Conservation (phyloP, 2,888 invertebrate species). For the Agrenia bidenticulata region DNA sequence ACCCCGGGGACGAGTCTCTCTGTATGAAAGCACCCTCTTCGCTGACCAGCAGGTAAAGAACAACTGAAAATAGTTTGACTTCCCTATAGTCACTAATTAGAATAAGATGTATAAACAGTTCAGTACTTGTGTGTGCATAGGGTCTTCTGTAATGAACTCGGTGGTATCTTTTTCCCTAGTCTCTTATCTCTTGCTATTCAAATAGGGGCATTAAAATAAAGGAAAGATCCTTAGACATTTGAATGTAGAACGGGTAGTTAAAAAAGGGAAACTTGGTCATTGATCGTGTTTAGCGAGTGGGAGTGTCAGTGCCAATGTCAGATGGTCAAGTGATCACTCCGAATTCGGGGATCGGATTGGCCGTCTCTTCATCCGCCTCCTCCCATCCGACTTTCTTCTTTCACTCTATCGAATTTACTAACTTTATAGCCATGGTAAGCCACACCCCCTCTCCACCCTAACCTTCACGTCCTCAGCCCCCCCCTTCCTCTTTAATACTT, state of each 20-base stretch:
- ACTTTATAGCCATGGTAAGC: too few relatives aligned
- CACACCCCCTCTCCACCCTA: not conserved
- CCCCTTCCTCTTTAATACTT: not conserved
- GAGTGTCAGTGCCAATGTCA: conserved; percentile 45
- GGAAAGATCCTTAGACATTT: too few relatives aligned
- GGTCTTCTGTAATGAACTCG: too few relatives aligned
- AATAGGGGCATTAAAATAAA: too few relatives aligned
- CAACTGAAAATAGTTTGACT: not conserved
- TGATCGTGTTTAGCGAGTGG: conserved; percentile 6
- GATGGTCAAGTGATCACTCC: conserved; percentile 47
- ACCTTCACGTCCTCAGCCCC: not conserved
- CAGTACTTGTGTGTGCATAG: too few relatives aligned
- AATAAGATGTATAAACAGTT: too few relatives aligned
- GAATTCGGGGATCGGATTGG: conserved; percentile 39
- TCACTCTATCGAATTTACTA: conserved; percentile 13
- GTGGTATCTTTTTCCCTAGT: too few relatives aligned
- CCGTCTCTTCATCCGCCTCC: conserved; percentile 34
- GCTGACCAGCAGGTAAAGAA: conserved; percentile 46
- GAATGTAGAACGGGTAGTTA: too few relatives aligned
- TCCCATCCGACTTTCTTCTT: conserved; percentile 24
- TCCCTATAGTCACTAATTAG: too few relatives aligned
- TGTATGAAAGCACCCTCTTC: conserved; percentile 40
- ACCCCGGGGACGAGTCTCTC: conserved; percentile 25
- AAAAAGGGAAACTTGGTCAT: not conserved
- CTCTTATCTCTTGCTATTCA: too few relatives aligned